phyloP scores from a whole-genome alignment of 1,140 invertebrate species.

The Leucophenga varia region DNA sequence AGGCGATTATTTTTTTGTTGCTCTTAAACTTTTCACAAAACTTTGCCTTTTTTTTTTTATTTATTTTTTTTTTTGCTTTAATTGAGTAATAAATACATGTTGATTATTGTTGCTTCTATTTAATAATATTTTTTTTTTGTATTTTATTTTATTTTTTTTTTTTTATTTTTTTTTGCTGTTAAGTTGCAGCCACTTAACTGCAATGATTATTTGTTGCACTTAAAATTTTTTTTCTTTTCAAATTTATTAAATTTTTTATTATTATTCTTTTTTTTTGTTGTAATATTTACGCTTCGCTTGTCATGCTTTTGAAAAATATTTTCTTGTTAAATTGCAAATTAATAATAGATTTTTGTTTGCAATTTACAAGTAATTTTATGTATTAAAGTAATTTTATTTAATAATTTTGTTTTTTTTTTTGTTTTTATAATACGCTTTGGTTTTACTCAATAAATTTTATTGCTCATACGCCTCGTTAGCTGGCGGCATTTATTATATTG shows the following conservation, averaged over 20 bases:
- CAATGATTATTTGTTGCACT: background rate
- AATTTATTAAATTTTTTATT: background rate
- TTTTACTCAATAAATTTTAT: no score
- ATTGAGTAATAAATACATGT: conserved; percentile 46
- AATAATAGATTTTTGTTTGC: background rate
- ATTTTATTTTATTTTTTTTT: background rate
- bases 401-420: no score
- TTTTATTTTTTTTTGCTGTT: conserved; percentile 1
- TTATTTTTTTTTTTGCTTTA: conserved; percentile 33
- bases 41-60: conserved; percentile 17
- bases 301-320: background rate
- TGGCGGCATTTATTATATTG: no score
- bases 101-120: background rate
- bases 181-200: background rate
- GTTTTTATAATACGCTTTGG: no score
- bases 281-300: conserved; percentile 1
- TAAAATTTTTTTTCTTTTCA: background rate
- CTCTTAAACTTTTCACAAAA: conserved; percentile 3
- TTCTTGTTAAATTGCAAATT: conserved; percentile 4
- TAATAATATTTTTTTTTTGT: conserved; percentile 4
- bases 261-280: conserved; percentile 2
- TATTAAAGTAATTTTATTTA: background rate
- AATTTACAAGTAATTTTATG: background rate
- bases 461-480: no score
- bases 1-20: background rate